These are phyloP conservation scores for Elephas maximus DNA, from an alignment of 2,113 vertebrate species.

Conservation along the genomic window DNA sequence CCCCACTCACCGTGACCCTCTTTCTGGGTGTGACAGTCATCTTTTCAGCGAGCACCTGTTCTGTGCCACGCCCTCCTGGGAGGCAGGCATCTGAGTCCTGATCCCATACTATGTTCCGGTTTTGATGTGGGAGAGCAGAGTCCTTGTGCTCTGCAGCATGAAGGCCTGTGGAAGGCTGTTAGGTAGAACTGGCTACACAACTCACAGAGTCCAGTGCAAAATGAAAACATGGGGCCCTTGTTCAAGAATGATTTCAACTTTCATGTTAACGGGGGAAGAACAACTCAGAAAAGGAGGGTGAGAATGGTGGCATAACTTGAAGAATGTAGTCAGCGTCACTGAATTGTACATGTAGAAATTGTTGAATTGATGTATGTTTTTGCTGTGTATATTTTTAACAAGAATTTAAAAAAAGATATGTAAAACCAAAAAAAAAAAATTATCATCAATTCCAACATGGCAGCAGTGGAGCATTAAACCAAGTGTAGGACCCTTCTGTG, in stretches of 20 bases:
- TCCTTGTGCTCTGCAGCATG: background rate
- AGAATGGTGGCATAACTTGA: too few species aligned
- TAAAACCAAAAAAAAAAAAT: background rate
- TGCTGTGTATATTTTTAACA: background rate
- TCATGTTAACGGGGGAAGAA: background rate
- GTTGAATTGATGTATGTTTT: background rate
- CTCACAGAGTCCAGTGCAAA: too few species aligned
- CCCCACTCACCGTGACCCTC: background rate
- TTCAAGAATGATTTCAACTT: background rate
- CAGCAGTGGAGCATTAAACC: too few species aligned
- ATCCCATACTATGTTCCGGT: rapidly evolving
- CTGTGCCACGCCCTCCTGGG: background rate
- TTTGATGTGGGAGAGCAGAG: background rate
- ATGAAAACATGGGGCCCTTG: background rate
- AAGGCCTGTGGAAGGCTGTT: background rate
- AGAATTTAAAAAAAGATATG: background rate
- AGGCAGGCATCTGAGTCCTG: background rate
- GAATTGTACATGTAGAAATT: background rate
- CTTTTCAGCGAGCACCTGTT: background rate
- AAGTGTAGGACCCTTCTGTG: background rate
- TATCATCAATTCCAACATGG: background rate
- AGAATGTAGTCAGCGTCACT: too few species aligned
- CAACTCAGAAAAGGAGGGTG: too few species aligned
- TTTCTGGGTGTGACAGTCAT: background rate
- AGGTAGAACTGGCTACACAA: background rate